Base-by-base conservation (phyloP, 2,797 vertebrate species). In the Margarornis squamiger region DNA sequence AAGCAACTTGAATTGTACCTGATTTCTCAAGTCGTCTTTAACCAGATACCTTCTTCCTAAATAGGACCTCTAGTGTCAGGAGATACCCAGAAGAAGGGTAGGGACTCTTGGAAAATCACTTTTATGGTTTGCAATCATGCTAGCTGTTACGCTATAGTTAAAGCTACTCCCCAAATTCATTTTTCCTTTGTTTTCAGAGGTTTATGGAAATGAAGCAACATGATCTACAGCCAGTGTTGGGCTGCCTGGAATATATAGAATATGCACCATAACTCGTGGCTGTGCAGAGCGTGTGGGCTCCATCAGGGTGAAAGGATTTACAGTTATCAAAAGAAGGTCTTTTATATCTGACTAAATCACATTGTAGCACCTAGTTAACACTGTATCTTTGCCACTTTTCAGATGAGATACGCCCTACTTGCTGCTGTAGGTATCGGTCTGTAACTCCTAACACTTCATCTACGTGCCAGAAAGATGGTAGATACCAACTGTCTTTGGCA, bases 121-220 rank as follows among this genome's bases (percentile, higher is more conserved):
- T 76, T 4, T 19, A 5, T 36, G 21, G 22, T 67, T 92, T 79
- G 29, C 65, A 74, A 3, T 88, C 27, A 3, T 43, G 52, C 24
- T 43, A 36, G 18, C 30, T 87, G 32, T 88, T 62, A n/a, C 3
- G 2, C 32, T 78, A 14, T 49, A 38, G 9, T 48, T 84, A 75
- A 76, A 74, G 30, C 38, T 32, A 24, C 38, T 81, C 55, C 34
- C 38, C 24, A 61, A 65, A 82, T 70, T 73, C 75, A 34, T 57
- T 70, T 76, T 84, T 86, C n/a, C 26, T 89, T 81, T 87, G 49
- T 81, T 83, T 93, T 79, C 72, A 57, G 52, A 77, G 39, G 34
- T 54, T 91, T 79, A 20, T 80, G 72, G 61, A 74, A 52, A 77
- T 32, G 29, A 39, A 62, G 27, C 46, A 39, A 27, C 48, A 5